A percentile compares a stretch with the other conserved stretches of the same genome.
These are phyloP conservation scores for Helicoverpa assulta DNA, from an alignment of 2,888 invertebrate genomes.

Conservation along the genomic window DNA sequence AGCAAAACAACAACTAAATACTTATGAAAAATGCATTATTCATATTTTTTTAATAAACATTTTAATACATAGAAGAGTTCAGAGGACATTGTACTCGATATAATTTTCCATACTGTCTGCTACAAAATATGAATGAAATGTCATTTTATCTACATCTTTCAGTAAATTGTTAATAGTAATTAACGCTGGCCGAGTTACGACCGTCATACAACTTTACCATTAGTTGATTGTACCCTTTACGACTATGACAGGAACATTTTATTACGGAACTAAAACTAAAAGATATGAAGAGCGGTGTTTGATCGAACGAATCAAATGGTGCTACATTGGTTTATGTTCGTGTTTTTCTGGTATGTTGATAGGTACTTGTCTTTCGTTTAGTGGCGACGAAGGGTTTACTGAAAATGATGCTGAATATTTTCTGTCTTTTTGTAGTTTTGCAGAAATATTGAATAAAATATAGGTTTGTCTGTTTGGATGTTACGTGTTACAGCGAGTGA, in stretches of 20 bases:
- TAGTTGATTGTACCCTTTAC: slow-evolving; percentile 61
- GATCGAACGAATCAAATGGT: slow-evolving; percentile 37
- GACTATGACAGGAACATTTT: slow-evolving; percentile 49
- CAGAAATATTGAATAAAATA: too few species aligned
- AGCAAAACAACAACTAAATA: too few species aligned
- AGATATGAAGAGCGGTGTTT: slow-evolving; percentile 42
- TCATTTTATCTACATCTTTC: slow-evolving; percentile 9
- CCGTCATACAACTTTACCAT: slow-evolving; percentile 51
- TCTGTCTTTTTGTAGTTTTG: too few species aligned
- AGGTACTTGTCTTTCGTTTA: too few species aligned
- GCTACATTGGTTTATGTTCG: slow-evolving; percentile 26
- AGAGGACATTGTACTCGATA: neutral
- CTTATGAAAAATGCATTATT: too few species aligned
- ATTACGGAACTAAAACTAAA: slow-evolving; percentile 56
- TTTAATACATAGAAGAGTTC: too few species aligned
- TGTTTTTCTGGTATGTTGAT: neutral
- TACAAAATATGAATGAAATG: slow-evolving; percentile 22
- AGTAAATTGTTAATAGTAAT: slow-evolving; percentile 47
- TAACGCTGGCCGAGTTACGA: slow-evolving; percentile 41
- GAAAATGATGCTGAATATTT: too few species aligned
- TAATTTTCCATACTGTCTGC: neutral
- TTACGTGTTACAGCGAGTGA: too few species aligned
- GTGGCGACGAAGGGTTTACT: too few species aligned
- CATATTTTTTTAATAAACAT: too few species aligned
- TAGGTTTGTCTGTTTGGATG: too few species aligned